phyloP scores from a whole-genome alignment of 2,797 vertebrate genomes.

The Takifugu rubripes region DNA sequence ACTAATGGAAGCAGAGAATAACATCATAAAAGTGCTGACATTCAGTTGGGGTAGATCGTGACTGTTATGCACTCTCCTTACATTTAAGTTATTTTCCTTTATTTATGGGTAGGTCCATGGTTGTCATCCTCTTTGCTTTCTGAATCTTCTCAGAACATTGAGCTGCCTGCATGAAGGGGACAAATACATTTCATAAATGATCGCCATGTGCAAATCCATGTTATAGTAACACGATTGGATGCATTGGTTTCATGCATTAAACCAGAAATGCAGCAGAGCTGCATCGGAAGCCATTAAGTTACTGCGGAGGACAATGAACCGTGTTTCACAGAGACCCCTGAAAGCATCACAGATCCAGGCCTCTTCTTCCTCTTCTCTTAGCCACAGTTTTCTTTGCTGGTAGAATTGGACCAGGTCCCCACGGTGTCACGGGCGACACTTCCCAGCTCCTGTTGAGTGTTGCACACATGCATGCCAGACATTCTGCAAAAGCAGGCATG shows the following conservation, averaged over 20 bases:
- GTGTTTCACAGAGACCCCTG: slow-evolving; percentile 19
- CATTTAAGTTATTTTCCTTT: not conserved
- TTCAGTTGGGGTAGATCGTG: slow-evolving; percentile 13
- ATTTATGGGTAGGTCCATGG: not conserved
- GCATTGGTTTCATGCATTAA: not conserved
- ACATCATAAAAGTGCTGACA: slow-evolving; percentile 18
- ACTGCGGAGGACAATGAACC: too few species aligned
- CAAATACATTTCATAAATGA: too few species aligned
- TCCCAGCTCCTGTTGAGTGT: slow-evolving; percentile 30
- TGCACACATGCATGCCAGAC: slow-evolving; percentile 35
- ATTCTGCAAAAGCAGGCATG: slow-evolving; percentile 18
- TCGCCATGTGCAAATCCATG: too few species aligned
- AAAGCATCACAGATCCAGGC: slow-evolving; percentile 3
- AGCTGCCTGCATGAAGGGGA: too few species aligned
- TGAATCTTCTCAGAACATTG: not conserved
- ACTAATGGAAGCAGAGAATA: slow-evolving; percentile 24
- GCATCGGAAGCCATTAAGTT: slow-evolving; percentile 1
- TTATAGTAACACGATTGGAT: too few species aligned
- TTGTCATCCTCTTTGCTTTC: slow-evolving; percentile 2
- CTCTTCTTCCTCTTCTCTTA: slow-evolving; percentile 5
- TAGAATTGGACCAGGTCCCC: slow-evolving; percentile 11
- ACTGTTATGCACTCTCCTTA: slow-evolving; percentile 27
- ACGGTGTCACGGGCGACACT: slow-evolving; percentile 42
- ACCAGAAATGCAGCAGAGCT: slow-evolving; percentile 6
- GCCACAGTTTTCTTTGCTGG: not conserved